phyloP scores from a whole-genome alignment of 2,797 vertebrate genomes.

The Onychomys leucogaster region DNA sequence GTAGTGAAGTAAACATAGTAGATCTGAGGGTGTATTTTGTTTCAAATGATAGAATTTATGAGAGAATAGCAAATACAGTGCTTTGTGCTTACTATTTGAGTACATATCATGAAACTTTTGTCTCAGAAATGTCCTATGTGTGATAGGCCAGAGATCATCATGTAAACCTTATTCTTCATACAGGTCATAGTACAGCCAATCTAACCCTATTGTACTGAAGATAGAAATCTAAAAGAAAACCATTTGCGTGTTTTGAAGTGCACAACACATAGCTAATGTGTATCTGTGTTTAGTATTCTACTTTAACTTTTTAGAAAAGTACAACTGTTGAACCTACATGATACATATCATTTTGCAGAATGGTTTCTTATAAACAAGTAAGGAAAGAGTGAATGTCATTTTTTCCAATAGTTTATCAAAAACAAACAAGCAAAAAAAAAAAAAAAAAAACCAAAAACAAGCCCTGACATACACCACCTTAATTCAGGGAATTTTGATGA shows the following conservation, averaged over 20 bases:
- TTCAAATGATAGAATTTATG: neutral
- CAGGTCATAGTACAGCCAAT: neutral
- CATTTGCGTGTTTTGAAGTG: neutral
- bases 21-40: constrained; percentile 26
- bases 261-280: constrained; percentile 12
- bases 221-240: neutral
- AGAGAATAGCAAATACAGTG: constrained; percentile 16
- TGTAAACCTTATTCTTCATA: constrained; percentile 43
- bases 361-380: constrained; percentile 11
- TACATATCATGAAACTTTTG: constrained; percentile 12
- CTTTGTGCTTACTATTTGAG: neutral
- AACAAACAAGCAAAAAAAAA: neutral
- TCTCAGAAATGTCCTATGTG: neutral
- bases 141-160: neutral
- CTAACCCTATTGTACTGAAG: neutral
- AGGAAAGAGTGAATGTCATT: constrained; percentile 20
- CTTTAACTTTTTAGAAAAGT: neutral
- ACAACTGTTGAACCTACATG: constrained; percentile 19
- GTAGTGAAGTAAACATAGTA: constrained; percentile 13
- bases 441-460: no score
- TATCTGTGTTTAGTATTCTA: constrained; percentile 27
- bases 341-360: constrained; percentile 1
- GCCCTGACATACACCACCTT: neutral
- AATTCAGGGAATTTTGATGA: neutral
- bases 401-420: constrained; percentile 14